These are phyloP conservation scores for Lophura nycthemera DNA, from an alignment of 2,113 vertebrate species.

Conservation along the genomic window DNA sequence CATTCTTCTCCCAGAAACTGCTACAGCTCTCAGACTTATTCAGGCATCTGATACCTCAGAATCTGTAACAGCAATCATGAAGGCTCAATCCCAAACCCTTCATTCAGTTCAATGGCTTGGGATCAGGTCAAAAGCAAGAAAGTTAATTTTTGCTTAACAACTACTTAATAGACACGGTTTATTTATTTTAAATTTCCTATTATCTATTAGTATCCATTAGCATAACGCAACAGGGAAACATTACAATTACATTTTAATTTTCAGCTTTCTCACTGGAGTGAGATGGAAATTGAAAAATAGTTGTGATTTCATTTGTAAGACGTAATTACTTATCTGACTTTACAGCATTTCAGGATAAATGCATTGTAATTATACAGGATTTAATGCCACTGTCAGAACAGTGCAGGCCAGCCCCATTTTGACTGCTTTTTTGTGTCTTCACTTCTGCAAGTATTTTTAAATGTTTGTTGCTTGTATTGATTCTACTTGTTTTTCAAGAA, in stretches of 20 bases:
- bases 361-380: not conserved
- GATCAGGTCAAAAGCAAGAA: not conserved
- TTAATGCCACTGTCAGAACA: not conserved
- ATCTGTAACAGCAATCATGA: not conserved
- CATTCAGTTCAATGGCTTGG: not conserved
- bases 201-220: not conserved
- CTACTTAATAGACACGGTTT: not conserved
- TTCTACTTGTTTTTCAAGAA: not conserved
- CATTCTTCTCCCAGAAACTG: not conserved
- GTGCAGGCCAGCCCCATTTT: not conserved
- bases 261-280: not conserved
- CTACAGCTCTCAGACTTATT: not conserved
- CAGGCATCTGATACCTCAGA: not conserved
- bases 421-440: not conserved
- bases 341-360: not conserved
- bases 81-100: not conserved
- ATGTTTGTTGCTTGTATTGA: not conserved
- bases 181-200: not conserved
- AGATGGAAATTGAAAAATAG: not conserved
- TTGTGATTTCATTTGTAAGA: not conserved
- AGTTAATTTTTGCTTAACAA: not conserved
- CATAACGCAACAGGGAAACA: not conserved
- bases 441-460: not conserved
- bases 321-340: conserved; percentile 3
- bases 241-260: not conserved